phyloP scores from a whole-genome alignment of 2,113 vertebrate species.

The Sitta europaea region DNA sequence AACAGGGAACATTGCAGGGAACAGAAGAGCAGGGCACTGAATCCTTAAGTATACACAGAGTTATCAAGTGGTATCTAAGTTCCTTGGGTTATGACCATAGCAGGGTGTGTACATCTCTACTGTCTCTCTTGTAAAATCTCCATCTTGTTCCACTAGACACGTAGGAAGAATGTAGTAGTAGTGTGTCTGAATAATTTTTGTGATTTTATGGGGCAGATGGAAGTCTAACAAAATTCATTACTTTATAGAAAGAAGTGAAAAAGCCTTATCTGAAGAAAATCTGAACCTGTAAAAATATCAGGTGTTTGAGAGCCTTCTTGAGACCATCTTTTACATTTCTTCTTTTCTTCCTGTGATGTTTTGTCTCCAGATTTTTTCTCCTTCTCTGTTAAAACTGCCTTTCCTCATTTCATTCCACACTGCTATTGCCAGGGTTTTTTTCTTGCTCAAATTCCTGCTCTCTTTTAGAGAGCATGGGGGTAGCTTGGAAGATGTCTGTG shows the following conservation, averaged over 20 bases:
- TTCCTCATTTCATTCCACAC: neutral
- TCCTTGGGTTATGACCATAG: neutral
- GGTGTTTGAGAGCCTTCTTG: neutral
- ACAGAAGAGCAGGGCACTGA: neutral
- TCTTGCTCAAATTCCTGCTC: neutral
- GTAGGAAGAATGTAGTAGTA: neutral
- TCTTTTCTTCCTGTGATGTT: neutral
- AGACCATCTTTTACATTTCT: neutral
- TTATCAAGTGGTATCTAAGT: neutral
- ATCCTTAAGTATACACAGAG: neutral
- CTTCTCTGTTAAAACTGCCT: neutral
- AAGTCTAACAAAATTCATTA: neutral
- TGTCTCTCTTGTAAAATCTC: neutral
- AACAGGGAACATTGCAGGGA: neutral
- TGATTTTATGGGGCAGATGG: neutral
- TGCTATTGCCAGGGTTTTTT: neutral
- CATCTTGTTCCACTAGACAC: neutral
- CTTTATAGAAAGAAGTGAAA: neutral
- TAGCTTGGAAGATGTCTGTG: neutral
- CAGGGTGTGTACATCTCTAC: neutral
- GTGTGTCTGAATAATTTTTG: neutral
- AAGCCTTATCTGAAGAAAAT: neutral
- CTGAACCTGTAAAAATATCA: neutral
- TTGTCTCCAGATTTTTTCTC: neutral
- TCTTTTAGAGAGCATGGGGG: neutral